These are phyloP conservation scores for Syngnathoides biaculeatus DNA, from an alignment of 2,113 vertebrate species.

Conservation along the genomic window DNA sequence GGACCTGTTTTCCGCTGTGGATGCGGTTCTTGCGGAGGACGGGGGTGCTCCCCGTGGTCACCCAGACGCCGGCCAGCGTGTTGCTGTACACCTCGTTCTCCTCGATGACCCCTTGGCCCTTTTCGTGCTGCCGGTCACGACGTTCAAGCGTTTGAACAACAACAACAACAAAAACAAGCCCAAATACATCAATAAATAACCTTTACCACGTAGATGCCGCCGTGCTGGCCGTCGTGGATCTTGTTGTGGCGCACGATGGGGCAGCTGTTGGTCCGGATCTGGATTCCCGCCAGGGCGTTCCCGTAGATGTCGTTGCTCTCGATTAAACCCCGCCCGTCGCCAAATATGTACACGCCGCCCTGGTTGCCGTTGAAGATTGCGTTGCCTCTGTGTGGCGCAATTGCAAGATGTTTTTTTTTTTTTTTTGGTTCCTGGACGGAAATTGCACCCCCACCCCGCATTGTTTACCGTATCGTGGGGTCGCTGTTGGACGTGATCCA, in stretches of 20 bases:
- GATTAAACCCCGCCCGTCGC: slow-evolving; percentile 97
- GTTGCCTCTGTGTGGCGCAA: slow-evolving; percentile 80
- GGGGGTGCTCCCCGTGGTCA: slow-evolving; percentile 97
- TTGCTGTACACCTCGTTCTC: slow-evolving; percentile 99
- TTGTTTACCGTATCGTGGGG: slow-evolving; percentile 92
- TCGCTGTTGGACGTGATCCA: slow-evolving; percentile 99
- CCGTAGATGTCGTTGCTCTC: slow-evolving; percentile 99
- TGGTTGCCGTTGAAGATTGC: slow-evolving; percentile 99
- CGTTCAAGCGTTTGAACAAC: not conserved
- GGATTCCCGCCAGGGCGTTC: slow-evolving; percentile 97
- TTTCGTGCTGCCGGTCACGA: slow-evolving; percentile 84
- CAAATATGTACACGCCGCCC: slow-evolving; percentile 99
- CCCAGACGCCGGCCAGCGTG: slow-evolving; percentile 97
- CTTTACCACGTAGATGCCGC: slow-evolving; percentile 97
- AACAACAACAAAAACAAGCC: not conserved
- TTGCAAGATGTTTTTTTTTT: not conserved
- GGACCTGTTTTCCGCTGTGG: slow-evolving; percentile 97
- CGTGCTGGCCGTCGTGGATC: slow-evolving; percentile 97
- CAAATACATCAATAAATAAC: too few relatives aligned
- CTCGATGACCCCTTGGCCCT: slow-evolving; percentile 98
- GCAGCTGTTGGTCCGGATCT: slow-evolving; percentile 98
- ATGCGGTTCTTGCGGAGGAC: slow-evolving; percentile 96
- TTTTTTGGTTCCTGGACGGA: not conserved
- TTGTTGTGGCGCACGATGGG: slow-evolving; percentile 99
- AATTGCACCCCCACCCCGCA: not conserved